These are phyloP conservation scores for Chaitophorus viminalis DNA, from an alignment of 2,888 invertebrate species.

Conservation along the genomic window DNA sequence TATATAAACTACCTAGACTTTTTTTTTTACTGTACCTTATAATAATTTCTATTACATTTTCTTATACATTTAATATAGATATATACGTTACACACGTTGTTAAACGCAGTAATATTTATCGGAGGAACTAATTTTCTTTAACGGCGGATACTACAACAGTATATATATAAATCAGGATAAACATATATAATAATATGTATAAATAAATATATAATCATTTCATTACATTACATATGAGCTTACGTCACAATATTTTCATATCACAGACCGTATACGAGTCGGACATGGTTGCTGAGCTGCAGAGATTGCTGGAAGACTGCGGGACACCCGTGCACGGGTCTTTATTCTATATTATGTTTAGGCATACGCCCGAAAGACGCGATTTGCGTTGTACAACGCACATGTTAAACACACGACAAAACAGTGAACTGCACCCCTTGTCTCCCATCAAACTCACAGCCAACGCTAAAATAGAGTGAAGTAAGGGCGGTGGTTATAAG, in stretches of 20 bases:
- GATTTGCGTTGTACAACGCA: not conserved
- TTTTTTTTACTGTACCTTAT: not conserved
- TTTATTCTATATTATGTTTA: too few species aligned
- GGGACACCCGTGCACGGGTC: not conserved
- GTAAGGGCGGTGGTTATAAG: not conserved
- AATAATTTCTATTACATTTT: not conserved
- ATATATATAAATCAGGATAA: not conserved
- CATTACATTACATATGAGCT: not conserved
- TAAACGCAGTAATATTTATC: slow-evolving; percentile 18
- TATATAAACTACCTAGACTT: slow-evolving; percentile 25
- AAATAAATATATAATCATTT: not conserved
- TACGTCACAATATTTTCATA: not conserved
- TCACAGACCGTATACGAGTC: not conserved
- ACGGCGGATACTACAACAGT: slow-evolving; percentile 15
- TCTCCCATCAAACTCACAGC: not conserved
- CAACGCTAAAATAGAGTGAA: slow-evolving; percentile 7
- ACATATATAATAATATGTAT: not conserved
- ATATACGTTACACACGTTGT: slow-evolving; percentile 5
- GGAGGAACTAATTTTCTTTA: slow-evolving; percentile 54
- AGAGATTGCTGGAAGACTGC: slow-evolving; percentile 7
- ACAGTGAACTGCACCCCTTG: not conserved
- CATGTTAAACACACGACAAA: not conserved
- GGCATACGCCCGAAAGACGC: not conserved
- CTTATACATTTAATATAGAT: not conserved
- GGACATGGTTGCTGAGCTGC: not conserved